A percentile compares a stretch with the other conserved stretches of the same genome.
Evolutionary conservation across 2,888 invertebrate genomes (phyloP).

Genomic region (Eupithecia subumbrata): DNA sequence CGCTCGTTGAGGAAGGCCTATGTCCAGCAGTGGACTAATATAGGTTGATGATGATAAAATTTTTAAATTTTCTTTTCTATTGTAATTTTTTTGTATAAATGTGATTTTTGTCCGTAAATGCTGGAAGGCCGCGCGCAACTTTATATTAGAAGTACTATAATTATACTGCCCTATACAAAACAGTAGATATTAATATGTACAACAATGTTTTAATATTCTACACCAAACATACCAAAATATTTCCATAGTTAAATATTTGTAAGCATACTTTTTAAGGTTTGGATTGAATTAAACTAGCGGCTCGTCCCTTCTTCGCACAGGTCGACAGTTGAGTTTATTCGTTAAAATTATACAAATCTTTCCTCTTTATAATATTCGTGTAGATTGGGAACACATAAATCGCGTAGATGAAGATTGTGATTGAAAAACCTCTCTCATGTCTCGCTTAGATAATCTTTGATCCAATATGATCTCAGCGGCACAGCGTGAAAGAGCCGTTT

Average conservation of each 20-base stretch:
- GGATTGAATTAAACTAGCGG: neutral
- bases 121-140: neutral
- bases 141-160: neutral
- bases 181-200: neutral
- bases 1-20: neutral
- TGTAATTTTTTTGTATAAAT: neutral
- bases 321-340: too few relatives aligned
- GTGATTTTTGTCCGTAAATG: neutral
- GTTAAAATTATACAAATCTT: too few relatives aligned
- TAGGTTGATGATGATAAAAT: neutral
- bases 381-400: neutral
- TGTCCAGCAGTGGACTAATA: neutral
- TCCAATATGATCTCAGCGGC: too few relatives aligned
- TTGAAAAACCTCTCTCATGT: too few relatives aligned
- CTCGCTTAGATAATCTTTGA: too few relatives aligned
- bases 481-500: too few relatives aligned
- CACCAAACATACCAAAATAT: conserved; percentile 12
- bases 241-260: conserved; percentile 6
- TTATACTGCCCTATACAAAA: neutral
- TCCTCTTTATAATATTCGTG: too few relatives aligned
- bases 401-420: too few relatives aligned
- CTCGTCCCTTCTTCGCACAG: too few relatives aligned
- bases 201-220: neutral
- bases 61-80: neutral
- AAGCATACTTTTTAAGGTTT: neutral